Evolutionary conservation across 1,140 invertebrate genomes (phyloP).

Genomic region (Aradophagus sp.): DNA sequence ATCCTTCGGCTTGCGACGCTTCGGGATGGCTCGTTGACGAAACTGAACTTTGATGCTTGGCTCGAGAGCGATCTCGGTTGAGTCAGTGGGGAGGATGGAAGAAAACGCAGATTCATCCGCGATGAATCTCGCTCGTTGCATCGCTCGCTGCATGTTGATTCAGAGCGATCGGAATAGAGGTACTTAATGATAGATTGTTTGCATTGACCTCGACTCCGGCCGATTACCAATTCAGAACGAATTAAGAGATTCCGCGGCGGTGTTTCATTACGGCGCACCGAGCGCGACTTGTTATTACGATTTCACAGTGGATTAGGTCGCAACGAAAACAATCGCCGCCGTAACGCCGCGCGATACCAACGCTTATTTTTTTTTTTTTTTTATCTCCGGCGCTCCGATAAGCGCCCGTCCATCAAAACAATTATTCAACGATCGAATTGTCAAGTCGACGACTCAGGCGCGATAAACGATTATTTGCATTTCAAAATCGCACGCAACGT

Average conservation of each 20-base stretch:
- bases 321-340: conserved; percentile 16
- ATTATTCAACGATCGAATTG: no score
- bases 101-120: no score
- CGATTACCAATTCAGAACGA: conserved; percentile 47
- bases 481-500: no score
- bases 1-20: conserved; percentile 2
- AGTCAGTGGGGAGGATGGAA: no score
- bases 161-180: conserved; percentile 33
- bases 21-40: no score
- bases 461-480: no score
- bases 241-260: conserved; percentile 47
- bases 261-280: conserved; percentile 34
- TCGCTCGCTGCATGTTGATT: conserved; percentile 19
- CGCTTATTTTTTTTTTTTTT: no score
- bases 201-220: conserved; percentile 29
- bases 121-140: neutral
- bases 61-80: no score
- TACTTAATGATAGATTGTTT: conserved; percentile 50
- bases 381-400: no score
- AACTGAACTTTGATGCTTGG: no score
- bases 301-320: conserved; percentile 18
- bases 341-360: conserved; percentile 1
- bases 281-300: conserved; percentile 3
- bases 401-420: no score
- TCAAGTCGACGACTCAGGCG: no score